Evolutionary conservation across 1,140 invertebrate species (phyloP).

Genomic region (Lasaia peninsularis): DNA sequence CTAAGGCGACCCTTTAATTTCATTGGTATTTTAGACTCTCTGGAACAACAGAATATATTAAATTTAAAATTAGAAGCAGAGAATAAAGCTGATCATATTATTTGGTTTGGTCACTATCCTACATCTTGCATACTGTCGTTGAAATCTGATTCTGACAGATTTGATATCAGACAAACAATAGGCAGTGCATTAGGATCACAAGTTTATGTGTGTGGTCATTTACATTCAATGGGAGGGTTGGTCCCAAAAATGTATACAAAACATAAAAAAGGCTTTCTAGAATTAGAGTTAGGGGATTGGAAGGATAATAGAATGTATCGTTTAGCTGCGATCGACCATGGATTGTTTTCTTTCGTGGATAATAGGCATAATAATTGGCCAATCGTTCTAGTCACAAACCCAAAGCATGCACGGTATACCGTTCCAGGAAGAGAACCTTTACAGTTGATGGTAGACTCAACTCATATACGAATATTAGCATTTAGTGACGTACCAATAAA

Average conservation of each 20-base stretch:
- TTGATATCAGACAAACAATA: conserved; percentile 79
- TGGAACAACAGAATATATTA: conserved; percentile 79
- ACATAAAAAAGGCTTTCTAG: conserved; percentile 89
- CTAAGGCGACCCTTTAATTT: conserved; percentile 95
- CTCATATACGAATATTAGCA: conserved; percentile 88
- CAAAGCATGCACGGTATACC: conserved; percentile 87
- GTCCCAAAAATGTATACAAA: conserved; percentile 92
- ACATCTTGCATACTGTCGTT: conserved; percentile 90
- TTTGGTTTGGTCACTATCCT: conserved; percentile 94
- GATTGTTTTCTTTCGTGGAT: conserved; percentile 93
- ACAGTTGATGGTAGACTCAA: conserved; percentile 82
- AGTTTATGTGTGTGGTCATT: conserved; percentile 93
- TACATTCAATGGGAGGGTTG: conserved; percentile 89
- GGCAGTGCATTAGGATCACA: conserved; percentile 68
- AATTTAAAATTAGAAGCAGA: conserved; percentile 59
- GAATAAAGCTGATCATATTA: conserved; percentile 53
- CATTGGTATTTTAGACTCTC: conserved; percentile 86
- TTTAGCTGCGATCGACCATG: conserved; percentile 91
- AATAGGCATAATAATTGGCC: conserved; percentile 88
- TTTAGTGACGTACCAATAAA: conserved; percentile 86
- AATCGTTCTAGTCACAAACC: conserved; percentile 91
- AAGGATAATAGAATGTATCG: conserved; percentile 94
- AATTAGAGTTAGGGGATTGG: conserved; percentile 96
- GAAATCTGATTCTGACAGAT: conserved; percentile 60
- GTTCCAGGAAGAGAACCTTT: conserved; percentile 87